Evolutionary conservation across 2,797 vertebrate species (phyloP).

Genomic region (Loris lydekkerianus): DNA sequence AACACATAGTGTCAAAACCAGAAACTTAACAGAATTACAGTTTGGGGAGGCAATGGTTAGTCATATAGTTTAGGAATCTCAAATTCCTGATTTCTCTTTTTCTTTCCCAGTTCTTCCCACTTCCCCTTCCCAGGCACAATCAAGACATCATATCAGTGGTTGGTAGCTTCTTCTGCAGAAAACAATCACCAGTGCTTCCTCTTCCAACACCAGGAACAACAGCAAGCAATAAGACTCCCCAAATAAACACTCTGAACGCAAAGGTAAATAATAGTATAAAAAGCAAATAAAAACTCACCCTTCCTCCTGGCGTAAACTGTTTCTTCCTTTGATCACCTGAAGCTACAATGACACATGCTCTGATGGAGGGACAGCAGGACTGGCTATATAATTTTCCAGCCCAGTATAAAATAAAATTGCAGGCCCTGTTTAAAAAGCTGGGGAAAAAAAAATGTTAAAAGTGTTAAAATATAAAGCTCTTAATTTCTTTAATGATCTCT

Average conservation of each 20-base stretch:
- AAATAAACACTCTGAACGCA: neutral
- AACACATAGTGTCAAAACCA: neutral
- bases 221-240: neutral
- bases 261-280: constrained; percentile 63
- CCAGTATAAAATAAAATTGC: neutral
- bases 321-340: neutral
- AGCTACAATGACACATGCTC: neutral
- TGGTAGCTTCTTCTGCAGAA: neutral
- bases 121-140: no score
- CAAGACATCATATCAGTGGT: neutral
- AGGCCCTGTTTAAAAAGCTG: neutral
- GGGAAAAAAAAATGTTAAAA: neutral
- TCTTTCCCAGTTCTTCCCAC: neutral
- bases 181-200: neutral
- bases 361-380: neutral
- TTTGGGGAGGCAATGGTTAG: neutral
- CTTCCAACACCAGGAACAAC: constrained; percentile 19
- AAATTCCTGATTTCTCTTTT: neutral
- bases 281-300: constrained; percentile 61
- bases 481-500: neutral
- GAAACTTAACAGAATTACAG: neutral
- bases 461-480: neutral
- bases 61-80: neutral
- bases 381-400: neutral
- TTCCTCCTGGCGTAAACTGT: constrained; percentile 28